Base-by-base conservation (phyloP, 1,140 invertebrate genomes). In the Heliothis subflexa region DNA sequence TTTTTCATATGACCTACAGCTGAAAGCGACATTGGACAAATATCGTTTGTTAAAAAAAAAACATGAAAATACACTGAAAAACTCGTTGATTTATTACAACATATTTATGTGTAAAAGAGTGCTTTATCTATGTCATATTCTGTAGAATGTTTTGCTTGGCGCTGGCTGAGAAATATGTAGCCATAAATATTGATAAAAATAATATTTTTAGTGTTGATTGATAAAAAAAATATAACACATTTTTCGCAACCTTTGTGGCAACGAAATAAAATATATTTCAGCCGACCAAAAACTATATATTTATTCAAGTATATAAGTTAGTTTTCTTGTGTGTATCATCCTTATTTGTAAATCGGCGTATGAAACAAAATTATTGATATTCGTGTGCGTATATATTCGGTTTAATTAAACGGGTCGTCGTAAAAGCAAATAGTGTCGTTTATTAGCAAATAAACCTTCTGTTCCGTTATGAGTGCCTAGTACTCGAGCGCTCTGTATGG, bases 331-430 rank as follows among this genome's bases (percentile, higher is more conserved):
- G 3, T 14, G 72, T 62, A 59, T 25, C 72, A 75, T 49, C 72
- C 72, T 62, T 75, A 33, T 16, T 50, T 61, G 45, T 45, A 62
- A 11, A 52, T 75, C n/a, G 16, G 45, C 18, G 54, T 62, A 28
- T 75, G 57, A 50, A 28, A 75, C 57, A 50, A 75, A 75, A 61
- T 75, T 72, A 75, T 75, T 75, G 72, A 62, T 75, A 61, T 75
- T 75, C 47, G 45, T 75, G 72, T 14, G 72, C 45, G 71, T 47
- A 45, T 68, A 68, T 61, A 75, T 50, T 62, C 55, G 57, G 57
- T 57, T 75, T 62, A 75, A 62, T 75, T 62, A 75, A 75, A 61
- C 45, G 16, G 18, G 45, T 18, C 72, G 64, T 75, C 72, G 57
- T 61, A 75, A 75, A 75, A 75, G 72, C 57, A 75, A 75, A 75